phyloP scores from a whole-genome alignment of 2,888 invertebrate genomes.

The Tenodera sinensis region DNA sequence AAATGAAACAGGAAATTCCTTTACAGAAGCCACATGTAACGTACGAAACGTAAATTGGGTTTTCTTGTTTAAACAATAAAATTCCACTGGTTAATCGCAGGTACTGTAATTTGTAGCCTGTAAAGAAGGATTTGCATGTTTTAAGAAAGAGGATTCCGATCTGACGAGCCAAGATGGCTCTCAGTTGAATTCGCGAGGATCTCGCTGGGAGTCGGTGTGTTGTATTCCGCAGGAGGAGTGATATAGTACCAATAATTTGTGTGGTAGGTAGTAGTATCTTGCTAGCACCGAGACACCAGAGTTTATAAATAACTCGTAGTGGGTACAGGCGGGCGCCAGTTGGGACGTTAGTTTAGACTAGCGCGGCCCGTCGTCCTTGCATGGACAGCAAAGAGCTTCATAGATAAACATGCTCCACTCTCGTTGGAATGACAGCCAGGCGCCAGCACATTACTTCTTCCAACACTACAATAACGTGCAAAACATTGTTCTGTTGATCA shows the following conservation, averaged over 20 bases:
- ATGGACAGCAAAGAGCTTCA: neutral
- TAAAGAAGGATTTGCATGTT: no score
- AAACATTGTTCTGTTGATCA: no score
- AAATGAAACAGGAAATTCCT: no score
- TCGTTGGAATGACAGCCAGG: neutral
- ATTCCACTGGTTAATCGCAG: no score
- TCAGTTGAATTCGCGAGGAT: neutral
- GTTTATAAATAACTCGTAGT: conserved; percentile 3
- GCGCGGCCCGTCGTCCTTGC: conserved; percentile 5
- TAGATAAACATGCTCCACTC: neutral
- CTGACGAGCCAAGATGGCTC: neutral
- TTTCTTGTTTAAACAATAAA: no score
- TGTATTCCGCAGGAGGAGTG: neutral
- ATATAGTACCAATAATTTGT: neutral
- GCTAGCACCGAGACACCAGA: neutral
- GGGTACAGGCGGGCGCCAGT: conserved; percentile 1
- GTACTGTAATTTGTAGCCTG: no score
- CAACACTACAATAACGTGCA: neutral
- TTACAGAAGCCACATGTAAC: no score
- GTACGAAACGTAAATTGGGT: no score
- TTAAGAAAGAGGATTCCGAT: neutral
- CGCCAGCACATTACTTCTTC: neutral
- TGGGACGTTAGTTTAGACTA: conserved; percentile 10
- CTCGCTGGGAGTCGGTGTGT: neutral
- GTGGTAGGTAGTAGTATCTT: neutral